These are phyloP conservation scores for Volucella inflata DNA, from an alignment of 2,888 invertebrate genomes.

Conservation along the genomic window DNA sequence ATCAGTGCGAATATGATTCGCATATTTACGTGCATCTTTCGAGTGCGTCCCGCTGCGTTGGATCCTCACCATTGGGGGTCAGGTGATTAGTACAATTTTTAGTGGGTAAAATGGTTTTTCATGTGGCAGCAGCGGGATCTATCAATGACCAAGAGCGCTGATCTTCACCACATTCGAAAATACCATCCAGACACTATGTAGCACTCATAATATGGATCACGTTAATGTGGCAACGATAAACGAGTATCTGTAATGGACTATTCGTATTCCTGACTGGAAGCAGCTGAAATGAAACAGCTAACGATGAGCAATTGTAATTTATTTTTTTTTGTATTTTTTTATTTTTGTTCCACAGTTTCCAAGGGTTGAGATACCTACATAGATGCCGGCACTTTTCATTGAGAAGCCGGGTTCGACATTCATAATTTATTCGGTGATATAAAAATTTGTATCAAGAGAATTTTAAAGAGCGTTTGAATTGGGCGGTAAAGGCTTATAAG, in stretches of 20 bases:
- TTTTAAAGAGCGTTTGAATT: neutral
- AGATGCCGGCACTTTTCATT: slow-evolving; percentile 63
- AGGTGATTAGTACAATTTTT: slow-evolving; percentile 75
- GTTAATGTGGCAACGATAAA: slow-evolving; percentile 71
- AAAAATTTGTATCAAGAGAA: slow-evolving; percentile 40
- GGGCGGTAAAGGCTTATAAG: no score
- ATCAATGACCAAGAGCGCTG: slow-evolving; percentile 55
- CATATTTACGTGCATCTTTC: slow-evolving; percentile 58
- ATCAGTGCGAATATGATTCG: slow-evolving; percentile 69
- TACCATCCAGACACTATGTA: slow-evolving; percentile 9
- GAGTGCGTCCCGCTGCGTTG: slow-evolving; percentile 67
- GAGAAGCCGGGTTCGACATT: slow-evolving; percentile 40
- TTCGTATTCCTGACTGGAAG: neutral
- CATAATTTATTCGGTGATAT: slow-evolving; percentile 61
- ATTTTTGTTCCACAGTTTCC: neutral
- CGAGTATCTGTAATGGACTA: slow-evolving; percentile 21
- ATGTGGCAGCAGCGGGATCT: slow-evolving; percentile 56
- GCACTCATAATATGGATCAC: slow-evolving; percentile 50
- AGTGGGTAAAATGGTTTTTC: slow-evolving; percentile 65
- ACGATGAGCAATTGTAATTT: slow-evolving; percentile 57
- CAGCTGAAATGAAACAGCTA: slow-evolving; percentile 29
- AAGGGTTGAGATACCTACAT: slow-evolving; percentile 10
- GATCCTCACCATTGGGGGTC: slow-evolving; percentile 70
- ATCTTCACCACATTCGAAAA: slow-evolving; percentile 6
- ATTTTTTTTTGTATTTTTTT: slow-evolving; percentile 20